Conservation (phyloP, 2,888 invertebrate genomes). For the Dysmachus trigonus region DNA sequence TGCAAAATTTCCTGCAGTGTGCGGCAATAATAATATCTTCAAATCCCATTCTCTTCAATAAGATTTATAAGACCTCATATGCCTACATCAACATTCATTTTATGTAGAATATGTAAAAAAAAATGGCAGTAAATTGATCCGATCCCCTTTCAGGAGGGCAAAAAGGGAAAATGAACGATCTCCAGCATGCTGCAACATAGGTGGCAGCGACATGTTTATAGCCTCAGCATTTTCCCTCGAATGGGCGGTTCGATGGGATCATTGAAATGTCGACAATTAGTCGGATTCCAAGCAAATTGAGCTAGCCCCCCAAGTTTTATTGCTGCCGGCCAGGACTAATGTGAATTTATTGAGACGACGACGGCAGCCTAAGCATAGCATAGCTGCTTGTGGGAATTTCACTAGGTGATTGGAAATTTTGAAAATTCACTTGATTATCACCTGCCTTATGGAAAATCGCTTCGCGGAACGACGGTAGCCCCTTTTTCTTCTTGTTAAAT, state of each 20-base stretch:
- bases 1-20: background rate
- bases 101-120: background rate
- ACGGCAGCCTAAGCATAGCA: background rate
- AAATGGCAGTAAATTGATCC: background rate
- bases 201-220: background rate
- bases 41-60: background rate
- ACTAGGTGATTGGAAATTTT: background rate
- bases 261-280: background rate
- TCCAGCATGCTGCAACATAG: background rate
- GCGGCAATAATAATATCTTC: background rate
- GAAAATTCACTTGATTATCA: background rate
- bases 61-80: background rate
- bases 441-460: background rate
- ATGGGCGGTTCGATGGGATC: background rate
- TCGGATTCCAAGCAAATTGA: background rate
- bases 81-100: background rate
- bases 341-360: background rate
- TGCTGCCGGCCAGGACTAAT: background rate
- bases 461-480: background rate
- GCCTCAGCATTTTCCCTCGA: background rate
- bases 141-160: background rate
- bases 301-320: background rate
- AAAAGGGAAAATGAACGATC: background rate
- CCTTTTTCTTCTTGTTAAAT: background rate
- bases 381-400: background rate